Evolutionary conservation across 2,888 invertebrate genomes (phyloP), one percentile per base, ranked within the genome.

Genomic region (Biston betularia): DNA sequence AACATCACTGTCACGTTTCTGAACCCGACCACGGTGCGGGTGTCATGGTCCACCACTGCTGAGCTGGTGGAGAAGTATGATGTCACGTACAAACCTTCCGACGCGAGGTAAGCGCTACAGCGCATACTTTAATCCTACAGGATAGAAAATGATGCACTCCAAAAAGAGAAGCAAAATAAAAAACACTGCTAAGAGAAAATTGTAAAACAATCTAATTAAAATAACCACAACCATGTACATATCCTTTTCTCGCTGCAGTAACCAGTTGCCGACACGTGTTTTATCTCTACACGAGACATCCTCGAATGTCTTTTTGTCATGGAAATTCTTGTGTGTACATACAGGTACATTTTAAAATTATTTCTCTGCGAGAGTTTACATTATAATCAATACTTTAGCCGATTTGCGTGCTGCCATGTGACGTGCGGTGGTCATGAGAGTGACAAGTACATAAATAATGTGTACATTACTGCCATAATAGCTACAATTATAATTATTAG

Each of bases 1-100:
- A 98, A 98, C 88, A 97, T 98, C 89, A 98, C 98, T 56, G 96
- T 98, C 78, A 97, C 97, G 83, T 97, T 98, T 87, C 94, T 98
- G 71, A 97, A 96, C 86, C 97, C 98, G 52, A 97, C 97, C 72
- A 97, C 97, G 56, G 97, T 98, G 74, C 95, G 96, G 79, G 97
- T 98, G 48, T 97, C 97, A 75, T 98, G 98, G 98, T 97, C 97
- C 76, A 97, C 97, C 68, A 96, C 96, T 78, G 95, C 96, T 74
- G 97, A 97, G 81, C 95, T 96, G 79, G 96, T 97, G 72, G 97
- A 98, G 84, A 98, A 97, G 89, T 98, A 97, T 94, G 97, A 98
- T 92, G 97, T 98, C 88, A 97, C 97, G 24, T 98, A 98, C 90
- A 98, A 97, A 86, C 98, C 98, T 55, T 97, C 97, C 57, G 97